Evolutionary conservation across 2,888 invertebrate species (phyloP), one percentile per base, ranked within the genome.

Genomic region (Pilophorus perplexus): DNA sequence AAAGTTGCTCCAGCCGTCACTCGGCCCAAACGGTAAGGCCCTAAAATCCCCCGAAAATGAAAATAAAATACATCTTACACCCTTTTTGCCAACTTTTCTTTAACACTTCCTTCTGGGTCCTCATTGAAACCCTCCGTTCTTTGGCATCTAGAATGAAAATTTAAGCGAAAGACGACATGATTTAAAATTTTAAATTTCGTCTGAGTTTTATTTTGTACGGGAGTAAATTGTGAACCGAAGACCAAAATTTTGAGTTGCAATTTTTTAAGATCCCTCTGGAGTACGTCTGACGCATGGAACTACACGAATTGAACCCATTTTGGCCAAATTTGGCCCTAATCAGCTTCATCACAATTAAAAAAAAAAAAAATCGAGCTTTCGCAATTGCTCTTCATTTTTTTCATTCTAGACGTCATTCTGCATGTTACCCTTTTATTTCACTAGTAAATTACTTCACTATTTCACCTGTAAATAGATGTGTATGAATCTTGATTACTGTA

Each of bases 11-110:
- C 66, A 66, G 46, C 44, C 46, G 42, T 18, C 64, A 8, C 23
- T 42, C 54, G 65, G 65, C 20, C 54, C 44, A 57, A 57, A 66
- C 66, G 66, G 66, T 66, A 66, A 66, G 66, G 64, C 52, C 52
- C 16, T 14, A 59, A 59, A 60, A 60, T 44, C n/a, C n/a, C n/a
- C n/a, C n/a, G n/a, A n/a, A n/a, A 60, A 60, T 44, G 33, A 60
- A 42, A 44, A 60, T 44, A 44, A 60, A 57, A 38, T 38, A 25
- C n/a, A n/a, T n/a, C n/a, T n/a, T n/a, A n/a, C n/a, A n/a, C n/a
- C 23, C 25, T 40, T 14, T 52, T 8, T 3, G 8, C 48, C 52
- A 52, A 28, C 18, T 14, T 16, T 52, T 16, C 10, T 28, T 52
- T 52, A 6, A 16, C 8, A 27, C 25, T 40, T 46, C 46, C 23